Evolutionary conservation across 2,888 invertebrate genomes (phyloP).

Genomic region (Entomobrya proxima): DNA sequence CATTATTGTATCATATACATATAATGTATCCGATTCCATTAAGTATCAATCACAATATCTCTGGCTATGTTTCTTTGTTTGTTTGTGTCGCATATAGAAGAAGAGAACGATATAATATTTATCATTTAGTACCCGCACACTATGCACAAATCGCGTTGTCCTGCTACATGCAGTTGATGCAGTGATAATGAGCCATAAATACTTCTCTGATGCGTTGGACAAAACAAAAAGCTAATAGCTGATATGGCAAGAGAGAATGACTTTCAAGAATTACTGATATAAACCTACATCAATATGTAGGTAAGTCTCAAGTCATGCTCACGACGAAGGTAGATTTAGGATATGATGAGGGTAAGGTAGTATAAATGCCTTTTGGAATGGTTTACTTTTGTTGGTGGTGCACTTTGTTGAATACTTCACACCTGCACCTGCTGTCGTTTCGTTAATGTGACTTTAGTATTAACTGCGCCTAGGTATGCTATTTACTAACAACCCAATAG

Average conservation of each 20-base stretch:
- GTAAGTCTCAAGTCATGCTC: neutral
- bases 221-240: neutral
- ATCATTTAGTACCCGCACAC: too few relatives aligned
- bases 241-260: constrained; percentile 7
- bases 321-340: neutral
- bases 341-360: neutral
- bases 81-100: too few relatives aligned
- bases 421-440: constrained; percentile 36
- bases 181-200: neutral
- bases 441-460: neutral
- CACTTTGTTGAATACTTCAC: constrained; percentile 29
- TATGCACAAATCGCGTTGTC: neutral
- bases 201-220: neutral
- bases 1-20: too few relatives aligned
- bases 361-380: neutral
- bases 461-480: too few relatives aligned
- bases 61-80: too few relatives aligned
- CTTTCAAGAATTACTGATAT: constrained; percentile 1
- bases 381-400: constrained; percentile 11
- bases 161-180: neutral
- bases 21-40: too few relatives aligned
- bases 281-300: neutral
- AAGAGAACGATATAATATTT: too few relatives aligned
- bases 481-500: too few relatives aligned
- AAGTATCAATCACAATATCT: too few relatives aligned